A percentile compares a stretch with the other conserved stretches of the same genome.
Evolutionary conservation across 1,140 invertebrate species (phyloP).

Genomic region (Drosophila persimilis): DNA sequence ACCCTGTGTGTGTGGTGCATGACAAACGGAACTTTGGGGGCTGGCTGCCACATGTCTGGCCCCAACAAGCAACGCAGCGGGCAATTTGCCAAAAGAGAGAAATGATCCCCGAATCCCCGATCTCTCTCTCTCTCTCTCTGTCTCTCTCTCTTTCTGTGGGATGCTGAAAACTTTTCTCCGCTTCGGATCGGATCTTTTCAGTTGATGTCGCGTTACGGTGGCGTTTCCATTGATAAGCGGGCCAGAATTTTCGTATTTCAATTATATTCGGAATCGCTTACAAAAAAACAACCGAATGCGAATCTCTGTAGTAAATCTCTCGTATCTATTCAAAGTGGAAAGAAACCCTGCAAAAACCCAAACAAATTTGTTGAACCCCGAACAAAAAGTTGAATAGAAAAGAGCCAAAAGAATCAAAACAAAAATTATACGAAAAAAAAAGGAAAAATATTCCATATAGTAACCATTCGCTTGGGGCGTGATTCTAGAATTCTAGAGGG

Average conservation of each 20-base stretch:
- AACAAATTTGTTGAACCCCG: constrained; percentile 17
- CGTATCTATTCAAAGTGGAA: too few species aligned
- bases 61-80: constrained; percentile 23
- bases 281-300: constrained; percentile 11
- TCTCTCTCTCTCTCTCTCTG: constrained; percentile 18
- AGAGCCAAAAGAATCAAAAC: constrained; percentile 47
- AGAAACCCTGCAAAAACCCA: constrained; percentile 10
- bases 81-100: constrained; percentile 52
- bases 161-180: constrained; percentile 54
- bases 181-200: constrained; percentile 53
- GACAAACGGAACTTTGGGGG: constrained; percentile 49
- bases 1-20: constrained; percentile 47
- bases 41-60: constrained; percentile 67
- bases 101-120: constrained; percentile 3
- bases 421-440: constrained; percentile 34
- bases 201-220: constrained; percentile 64
- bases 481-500: constrained; percentile 29
- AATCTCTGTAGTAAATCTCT: too few species aligned
- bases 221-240: constrained; percentile 61
- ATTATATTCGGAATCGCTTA: constrained; percentile 26
- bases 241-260: constrained; percentile 37
- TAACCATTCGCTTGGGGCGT: constrained; percentile 47
- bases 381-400: constrained; percentile 1
- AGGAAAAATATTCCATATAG: constrained; percentile 15
- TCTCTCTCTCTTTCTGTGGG: constrained; percentile 22